phyloP scores from a whole-genome alignment of 35 echinoderm and acorn worm species.

The Ophiothrix spiculata region DNA sequence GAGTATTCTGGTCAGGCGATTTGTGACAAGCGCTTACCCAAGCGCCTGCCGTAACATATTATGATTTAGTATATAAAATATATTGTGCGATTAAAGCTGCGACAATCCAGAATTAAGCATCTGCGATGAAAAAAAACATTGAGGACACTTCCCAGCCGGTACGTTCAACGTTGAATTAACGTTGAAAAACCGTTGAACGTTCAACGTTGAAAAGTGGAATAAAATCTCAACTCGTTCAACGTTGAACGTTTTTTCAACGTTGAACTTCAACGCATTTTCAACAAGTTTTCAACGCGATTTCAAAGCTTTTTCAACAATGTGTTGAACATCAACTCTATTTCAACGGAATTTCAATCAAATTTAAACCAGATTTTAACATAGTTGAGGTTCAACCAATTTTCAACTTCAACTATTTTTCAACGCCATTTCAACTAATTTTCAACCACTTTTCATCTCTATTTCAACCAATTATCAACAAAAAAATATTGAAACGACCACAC shows the following conservation, averaged over 20 bases:
- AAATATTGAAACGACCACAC: neutral
- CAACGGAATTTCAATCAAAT: neutral
- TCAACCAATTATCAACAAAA: neutral
- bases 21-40: too few species aligned
- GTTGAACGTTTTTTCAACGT: neutral
- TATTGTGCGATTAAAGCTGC: too few species aligned
- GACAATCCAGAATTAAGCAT: too few species aligned
- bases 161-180: neutral
- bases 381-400: neutral
- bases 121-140: too few species aligned
- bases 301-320: neutral
- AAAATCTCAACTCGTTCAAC: neutral
- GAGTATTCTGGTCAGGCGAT: too few species aligned
- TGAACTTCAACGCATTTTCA: neutral
- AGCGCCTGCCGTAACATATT: too few species aligned
- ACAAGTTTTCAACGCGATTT: neutral
- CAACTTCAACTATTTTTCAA: neutral
- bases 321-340: neutral
- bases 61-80: too few species aligned
- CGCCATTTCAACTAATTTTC: neutral
- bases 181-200: neutral
- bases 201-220: neutral
- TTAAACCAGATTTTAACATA: neutral
- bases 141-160: neutral
- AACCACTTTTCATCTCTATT: neutral